Evolutionary conservation across 1,140 invertebrate species (phyloP), one percentile per base, ranked within the genome.

Genomic region (Coptotermes formosanus): DNA sequence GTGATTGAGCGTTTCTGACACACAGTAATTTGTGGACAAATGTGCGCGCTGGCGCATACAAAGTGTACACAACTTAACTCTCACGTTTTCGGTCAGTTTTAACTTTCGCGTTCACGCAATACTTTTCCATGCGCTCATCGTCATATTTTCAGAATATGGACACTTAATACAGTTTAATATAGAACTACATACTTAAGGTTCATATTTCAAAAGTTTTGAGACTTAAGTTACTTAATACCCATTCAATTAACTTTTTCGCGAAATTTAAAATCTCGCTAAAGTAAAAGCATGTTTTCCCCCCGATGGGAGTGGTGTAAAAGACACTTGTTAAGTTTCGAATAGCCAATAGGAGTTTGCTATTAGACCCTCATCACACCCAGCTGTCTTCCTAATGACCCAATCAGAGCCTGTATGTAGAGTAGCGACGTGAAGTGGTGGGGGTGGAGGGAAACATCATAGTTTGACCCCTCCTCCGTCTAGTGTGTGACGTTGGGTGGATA

Each of bases 381-480:
- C 86, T 86, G 86, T 86, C 83, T 64, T 25, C 83, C 48, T 86
- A 86, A 86, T 86, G 86, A 86, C 86, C 86, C 86, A 86, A 86
- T 86, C 86, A 86, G 82, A 83, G 86, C 83, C 43, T 75, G 85
- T 82, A 86, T 81, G 85, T 38, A 19, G 85, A 25, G 30, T 25
- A 21, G 84, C 11, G 4, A 69, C 16, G 30, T 0, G 85, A 32
- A 48, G 69, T 16, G 52, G 85, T 14, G 83, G 44, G 82, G 64
- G 32, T 19, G 12, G 44, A 82, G 38, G 59, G 52, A 64, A 55
- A 75, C 25, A n/a, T 75, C 25, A 30, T 75, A 75, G 64, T 75
- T n/a, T 75, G 64, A 83, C 82, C 82, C 45, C 38, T 32, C 82
- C 38, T 38, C n/a, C 82, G 38, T 32, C 38, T 8, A 8, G 38